Base-by-base conservation (phyloP, 2,797 vertebrate genomes). In the Philypnodon macrostomus region DNA sequence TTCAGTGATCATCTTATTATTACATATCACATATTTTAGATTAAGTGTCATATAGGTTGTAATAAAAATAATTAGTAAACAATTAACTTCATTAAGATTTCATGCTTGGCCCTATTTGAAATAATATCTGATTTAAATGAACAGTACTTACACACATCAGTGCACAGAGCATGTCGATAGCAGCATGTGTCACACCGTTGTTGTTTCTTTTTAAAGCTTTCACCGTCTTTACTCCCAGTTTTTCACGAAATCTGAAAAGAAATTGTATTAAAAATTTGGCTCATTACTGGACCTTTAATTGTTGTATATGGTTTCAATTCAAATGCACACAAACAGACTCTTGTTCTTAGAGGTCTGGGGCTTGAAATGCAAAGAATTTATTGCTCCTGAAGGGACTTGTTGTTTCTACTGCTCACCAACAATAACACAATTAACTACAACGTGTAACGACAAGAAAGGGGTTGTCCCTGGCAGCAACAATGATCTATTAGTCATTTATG, bases 81-180 rank as follows among this genome's bases (percentile, higher is more conserved):
- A n/a, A n/a, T n/a, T n/a, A n/a, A n/a, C n/a, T n/a, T n/a, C n/a
- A n/a, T n/a, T n/a, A n/a, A n/a, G n/a, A n/a, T n/a, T n/a, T n/a
- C n/a, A n/a, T n/a, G n/a, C n/a, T n/a, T n/a, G n/a, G n/a, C n/a
- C n/a, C n/a, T n/a, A n/a, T n/a, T n/a, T n/a, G n/a, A n/a, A n/a
- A n/a, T n/a, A n/a, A n/a, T n/a, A n/a, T n/a, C n/a, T n/a, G n/a
- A n/a, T n/a, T n/a, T 29, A 46, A 48, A 41, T 15, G 7, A 15
- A 52, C 10, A 50, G 41, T 61, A 98, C 96, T 96, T 91, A 99
- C 97, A 97, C 97, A 99, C 97, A 99, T 98, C 24, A 99, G 94
- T 26, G 97, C 96, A 84, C 97, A 99, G n/a, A 99, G 94, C 96
- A 98, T 98, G 75, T 99, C 97, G 46, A 99, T 92, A 47, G 97